phyloP scores from a whole-genome alignment of 1,140 invertebrate genomes.

The Drosophila rhopaloa region DNA sequence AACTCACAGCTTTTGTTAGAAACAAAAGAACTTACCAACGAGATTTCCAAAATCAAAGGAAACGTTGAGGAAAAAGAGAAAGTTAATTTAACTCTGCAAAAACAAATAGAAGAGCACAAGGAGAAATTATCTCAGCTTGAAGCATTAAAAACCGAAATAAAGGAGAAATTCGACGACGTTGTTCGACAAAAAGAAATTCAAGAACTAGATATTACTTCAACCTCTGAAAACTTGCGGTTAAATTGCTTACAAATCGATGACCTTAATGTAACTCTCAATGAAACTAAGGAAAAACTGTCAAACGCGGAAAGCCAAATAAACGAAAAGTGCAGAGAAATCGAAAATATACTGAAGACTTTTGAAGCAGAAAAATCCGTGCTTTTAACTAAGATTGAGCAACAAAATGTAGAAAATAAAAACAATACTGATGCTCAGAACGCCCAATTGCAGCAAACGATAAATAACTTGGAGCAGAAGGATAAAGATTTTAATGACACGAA shows the following conservation, averaged over 20 bases:
- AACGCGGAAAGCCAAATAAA: conserved; percentile 44
- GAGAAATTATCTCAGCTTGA: conserved; percentile 46
- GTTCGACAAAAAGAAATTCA: conserved; percentile 60
- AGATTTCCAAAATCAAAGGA: conserved; percentile 48
- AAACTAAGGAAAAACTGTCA: conserved; percentile 43
- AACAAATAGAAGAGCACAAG: conserved; percentile 62
- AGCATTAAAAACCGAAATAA: conserved; percentile 34
- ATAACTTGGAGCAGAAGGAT: conserved; percentile 16
- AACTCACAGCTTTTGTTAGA: conserved; percentile 59
- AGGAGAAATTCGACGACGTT: conserved; percentile 50
- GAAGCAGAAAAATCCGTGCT: conserved; percentile 48
- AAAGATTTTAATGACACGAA: conserved; percentile 4
- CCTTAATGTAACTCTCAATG: conserved; percentile 26
- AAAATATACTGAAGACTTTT: conserved; percentile 19
- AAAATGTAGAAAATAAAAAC: conserved; percentile 13
- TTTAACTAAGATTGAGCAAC: conserved; percentile 33
- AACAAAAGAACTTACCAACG: conserved; percentile 60
- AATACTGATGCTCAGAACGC: conserved; percentile 23
- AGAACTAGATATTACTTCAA: conserved; percentile 40
- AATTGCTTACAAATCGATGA: conserved; percentile 50
- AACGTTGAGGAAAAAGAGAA: conserved; percentile 48
- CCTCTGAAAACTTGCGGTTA: conserved; percentile 42
- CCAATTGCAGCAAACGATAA: conserved; percentile 10
- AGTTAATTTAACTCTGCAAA: conserved; percentile 33
- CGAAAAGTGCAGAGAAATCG: conserved; percentile 36